Evolutionary conservation across 2,113 vertebrate genomes (phyloP).

Genomic region (Erythrolamprus reginae): DNA sequence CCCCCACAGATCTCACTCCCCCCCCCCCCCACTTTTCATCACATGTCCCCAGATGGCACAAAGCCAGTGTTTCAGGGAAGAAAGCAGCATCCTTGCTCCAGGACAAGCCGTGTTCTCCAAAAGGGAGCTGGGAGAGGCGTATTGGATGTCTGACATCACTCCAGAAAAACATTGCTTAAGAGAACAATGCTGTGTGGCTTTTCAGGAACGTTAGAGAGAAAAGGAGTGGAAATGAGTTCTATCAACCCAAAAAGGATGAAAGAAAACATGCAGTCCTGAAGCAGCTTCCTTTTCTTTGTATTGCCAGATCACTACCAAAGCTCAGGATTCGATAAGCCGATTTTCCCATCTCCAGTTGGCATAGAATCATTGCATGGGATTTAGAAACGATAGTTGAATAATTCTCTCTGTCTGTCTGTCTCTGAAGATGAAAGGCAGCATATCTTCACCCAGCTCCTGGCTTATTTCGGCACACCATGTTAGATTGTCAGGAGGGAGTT

Average conservation of each 20-base stretch:
- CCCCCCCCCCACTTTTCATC: background rate
- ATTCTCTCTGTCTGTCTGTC: background rate
- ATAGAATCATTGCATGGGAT: background rate
- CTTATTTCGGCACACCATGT: background rate
- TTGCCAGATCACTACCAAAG: background rate
- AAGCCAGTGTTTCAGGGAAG: background rate
- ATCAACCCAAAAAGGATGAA: background rate
- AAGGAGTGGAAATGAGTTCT: background rate
- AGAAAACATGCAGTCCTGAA: background rate
- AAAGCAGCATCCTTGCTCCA: background rate
- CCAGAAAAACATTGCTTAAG: background rate
- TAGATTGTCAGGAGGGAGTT: background rate
- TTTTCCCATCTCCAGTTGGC: background rate
- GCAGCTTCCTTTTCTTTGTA: background rate
- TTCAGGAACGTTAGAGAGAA: background rate
- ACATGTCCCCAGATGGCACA: background rate
- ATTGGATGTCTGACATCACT: background rate
- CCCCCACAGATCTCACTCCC: background rate
- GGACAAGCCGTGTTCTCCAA: background rate
- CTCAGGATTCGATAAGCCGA: background rate
- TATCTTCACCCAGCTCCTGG: background rate
- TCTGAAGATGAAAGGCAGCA: background rate
- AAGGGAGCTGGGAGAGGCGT: background rate
- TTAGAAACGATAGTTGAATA: background rate
- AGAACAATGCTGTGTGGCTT: background rate